phyloP scores from a whole-genome alignment of 2,888 invertebrate genomes.

The Conops quadrifasciatus region DNA sequence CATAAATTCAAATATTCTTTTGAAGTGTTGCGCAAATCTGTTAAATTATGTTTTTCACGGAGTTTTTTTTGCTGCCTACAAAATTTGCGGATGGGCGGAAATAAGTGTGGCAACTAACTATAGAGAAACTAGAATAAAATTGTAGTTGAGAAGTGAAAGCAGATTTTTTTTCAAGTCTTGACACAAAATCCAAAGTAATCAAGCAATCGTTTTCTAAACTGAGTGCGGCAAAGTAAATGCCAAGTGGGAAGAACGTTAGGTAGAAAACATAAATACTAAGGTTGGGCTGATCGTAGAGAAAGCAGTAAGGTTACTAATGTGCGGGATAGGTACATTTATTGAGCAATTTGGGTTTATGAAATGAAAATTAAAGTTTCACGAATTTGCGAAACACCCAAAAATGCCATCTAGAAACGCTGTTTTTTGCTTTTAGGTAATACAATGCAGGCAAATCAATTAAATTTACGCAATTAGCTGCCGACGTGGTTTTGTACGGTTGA shows the following conservation, averaged over 20 bases:
- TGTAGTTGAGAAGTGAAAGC: conserved; percentile 5
- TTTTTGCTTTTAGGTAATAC: conserved; percentile 6
- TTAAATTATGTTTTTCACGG: not conserved
- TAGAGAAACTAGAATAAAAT: not conserved
- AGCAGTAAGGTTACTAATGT: too few relatives aligned
- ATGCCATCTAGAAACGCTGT: not conserved
- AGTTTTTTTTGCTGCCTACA: too few relatives aligned
- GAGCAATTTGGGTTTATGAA: too few relatives aligned
- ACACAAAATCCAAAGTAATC: conserved; percentile 26
- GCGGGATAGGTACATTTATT: too few relatives aligned
- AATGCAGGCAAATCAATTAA: conserved; percentile 20
- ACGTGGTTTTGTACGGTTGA: conserved; percentile 18
- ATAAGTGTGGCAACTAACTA: not conserved
- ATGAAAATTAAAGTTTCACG: not conserved
- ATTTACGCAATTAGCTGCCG: conserved; percentile 32
- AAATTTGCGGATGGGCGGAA: not conserved
- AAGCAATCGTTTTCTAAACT: not conserved
- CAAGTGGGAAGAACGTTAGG: conserved; percentile 15
- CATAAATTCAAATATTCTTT: not conserved
- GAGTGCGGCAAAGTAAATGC: not conserved
- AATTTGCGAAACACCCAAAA: conserved; percentile 20
- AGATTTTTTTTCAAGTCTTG: conserved; percentile 23
- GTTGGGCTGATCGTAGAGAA: too few relatives aligned
- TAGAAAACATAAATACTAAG: not conserved
- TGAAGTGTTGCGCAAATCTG: not conserved